Conservation (phyloP, 2,797 vertebrate genomes). For the Macroramphosus scolopax region DNA sequence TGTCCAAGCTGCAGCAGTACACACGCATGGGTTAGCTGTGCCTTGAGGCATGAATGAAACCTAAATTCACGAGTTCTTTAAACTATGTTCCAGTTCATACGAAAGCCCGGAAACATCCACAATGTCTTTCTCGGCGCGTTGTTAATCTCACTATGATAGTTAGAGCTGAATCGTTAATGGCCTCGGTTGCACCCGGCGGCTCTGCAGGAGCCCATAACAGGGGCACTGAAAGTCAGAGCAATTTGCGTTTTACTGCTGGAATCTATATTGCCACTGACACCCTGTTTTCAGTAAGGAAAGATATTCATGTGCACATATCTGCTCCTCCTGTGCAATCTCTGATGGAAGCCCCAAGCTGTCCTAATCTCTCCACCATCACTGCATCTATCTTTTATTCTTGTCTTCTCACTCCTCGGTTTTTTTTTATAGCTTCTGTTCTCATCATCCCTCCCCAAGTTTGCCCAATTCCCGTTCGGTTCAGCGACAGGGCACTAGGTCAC, state of each 20-base stretch:
- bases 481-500: constrained; percentile 78
- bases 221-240: constrained; percentile 25
- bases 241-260: constrained; percentile 22
- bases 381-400: constrained; percentile 7
- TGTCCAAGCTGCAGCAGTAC: constrained; percentile 1
- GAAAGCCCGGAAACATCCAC: constrained; percentile 15
- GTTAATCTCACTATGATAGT: constrained; percentile 10
- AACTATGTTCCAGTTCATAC: constrained; percentile 37
- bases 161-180: constrained; percentile 41
- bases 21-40: constrained; percentile 1
- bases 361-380: constrained; percentile 20
- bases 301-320: constrained; percentile 26
- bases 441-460: constrained; percentile 53
- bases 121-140: constrained; percentile 1
- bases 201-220: constrained; percentile 9
- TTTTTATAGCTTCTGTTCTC: constrained; percentile 29
- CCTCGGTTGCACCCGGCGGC: constrained; percentile 9
- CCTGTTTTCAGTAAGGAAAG: constrained; percentile 13
- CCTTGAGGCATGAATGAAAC: constrained; percentile 11
- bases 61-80: constrained; percentile 22
- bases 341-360: constrained; percentile 5
- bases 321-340: background rate
- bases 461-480: constrained; percentile 74
- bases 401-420: constrained; percentile 9
- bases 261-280: constrained; percentile 19